These are phyloP conservation scores for Elaphurus davidianus DNA, from an alignment of 2,113 vertebrate genomes.

Conservation along the genomic window DNA sequence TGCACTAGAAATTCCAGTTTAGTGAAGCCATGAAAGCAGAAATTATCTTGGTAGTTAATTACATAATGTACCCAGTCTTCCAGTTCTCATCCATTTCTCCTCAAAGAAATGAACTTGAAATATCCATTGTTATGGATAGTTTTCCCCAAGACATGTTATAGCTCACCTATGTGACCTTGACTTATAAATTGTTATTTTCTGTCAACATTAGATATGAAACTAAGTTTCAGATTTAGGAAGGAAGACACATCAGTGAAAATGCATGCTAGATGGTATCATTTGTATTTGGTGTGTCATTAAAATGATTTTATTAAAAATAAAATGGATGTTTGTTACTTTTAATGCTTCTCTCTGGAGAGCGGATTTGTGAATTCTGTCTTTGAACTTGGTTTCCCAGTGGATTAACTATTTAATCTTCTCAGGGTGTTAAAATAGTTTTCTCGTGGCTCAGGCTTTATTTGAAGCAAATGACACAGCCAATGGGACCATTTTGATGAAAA, in stretches of 20 bases:
- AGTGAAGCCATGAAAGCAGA: conserved; percentile 69
- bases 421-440: conserved; percentile 56
- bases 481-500: neutral
- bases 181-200: conserved; percentile 54
- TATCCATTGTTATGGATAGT: conserved; percentile 15
- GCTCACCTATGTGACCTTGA: neutral
- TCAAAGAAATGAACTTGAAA: conserved; percentile 38
- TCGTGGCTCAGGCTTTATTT: conserved; percentile 1
- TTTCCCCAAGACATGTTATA: conserved; percentile 45
- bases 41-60: conserved; percentile 72
- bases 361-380: conserved; percentile 35
- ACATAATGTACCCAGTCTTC: conserved; percentile 37
- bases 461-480: neutral
- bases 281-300: neutral
- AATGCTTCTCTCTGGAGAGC: neutral
- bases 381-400: neutral
- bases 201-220: neutral
- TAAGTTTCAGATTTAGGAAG: neutral
- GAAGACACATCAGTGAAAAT: neutral
- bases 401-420: conserved; percentile 65
- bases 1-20: conserved; percentile 68
- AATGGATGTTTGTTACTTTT: neutral
- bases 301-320: neutral
- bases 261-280: neutral
- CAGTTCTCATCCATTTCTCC: neutral